Base-by-base conservation (phyloP, 2,888 invertebrate species). In the Diaprepes abbreviatus region DNA sequence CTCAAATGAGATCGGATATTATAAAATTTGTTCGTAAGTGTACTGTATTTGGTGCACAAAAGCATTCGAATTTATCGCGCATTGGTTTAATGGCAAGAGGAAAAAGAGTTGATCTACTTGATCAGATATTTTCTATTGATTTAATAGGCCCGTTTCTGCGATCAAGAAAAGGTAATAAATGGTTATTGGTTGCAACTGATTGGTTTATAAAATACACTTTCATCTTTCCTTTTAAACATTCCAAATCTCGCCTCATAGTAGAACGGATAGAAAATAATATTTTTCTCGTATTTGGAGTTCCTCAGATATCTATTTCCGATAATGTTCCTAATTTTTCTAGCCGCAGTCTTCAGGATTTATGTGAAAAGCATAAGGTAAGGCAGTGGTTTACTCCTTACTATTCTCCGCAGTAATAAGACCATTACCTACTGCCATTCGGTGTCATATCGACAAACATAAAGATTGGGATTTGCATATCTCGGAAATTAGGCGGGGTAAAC, bases 11-110 rank as follows among this genome's bases (percentile, higher is more conserved):
- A 3, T 14, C 33, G 10, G 71, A 73, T 45, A 35, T 76, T 19
- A 10, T 60, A 0, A 70, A 62, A 48, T 76, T 70, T 52, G 66
- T 75, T 10, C 5, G 70, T 6, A 24, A 16, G 3, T 77, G 74
- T 68, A 35, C 66, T 33, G 43, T 68, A 6, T 75, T 75, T 57
- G 70, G 63, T 3, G 58, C 74, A 16, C 74, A 77, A 52, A 75
- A 76, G 45, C 21, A 59, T 10, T 63, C 55, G 6, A 71, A 72
- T 36, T n/a, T 12, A 3, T 24, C 38, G 19, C 54, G 58, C 6
- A 43, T 71, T 5, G 74, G 75, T 31, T 38, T 72, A 12, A 76
- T 76, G 74, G 73, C 73, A 21, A 28, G 14, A 2, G 70, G 66
- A 65, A 75, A 71, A 28, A 38, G 16, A 4, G 74, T 71, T 10